phyloP scores from a whole-genome alignment of 2,797 vertebrate species.

The Characodon lateralis region DNA sequence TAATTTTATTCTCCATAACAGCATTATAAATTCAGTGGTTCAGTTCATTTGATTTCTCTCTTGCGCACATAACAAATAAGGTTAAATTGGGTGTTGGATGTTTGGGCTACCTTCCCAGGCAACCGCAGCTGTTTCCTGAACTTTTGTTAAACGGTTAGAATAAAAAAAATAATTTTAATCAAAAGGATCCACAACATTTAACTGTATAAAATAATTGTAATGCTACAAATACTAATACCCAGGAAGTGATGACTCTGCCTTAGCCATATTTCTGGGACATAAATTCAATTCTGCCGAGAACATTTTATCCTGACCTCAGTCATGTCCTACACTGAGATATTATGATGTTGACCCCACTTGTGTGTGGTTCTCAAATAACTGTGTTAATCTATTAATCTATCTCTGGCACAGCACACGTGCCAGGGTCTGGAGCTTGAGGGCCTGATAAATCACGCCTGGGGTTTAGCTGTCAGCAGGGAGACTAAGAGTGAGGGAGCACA shows the following conservation, averaged over 20 bases:
- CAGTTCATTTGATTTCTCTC: constrained; percentile 72
- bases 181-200: constrained; percentile 55
- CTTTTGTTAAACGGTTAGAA: constrained; percentile 15
- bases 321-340: constrained; percentile 28
- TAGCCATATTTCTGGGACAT: constrained; percentile 33
- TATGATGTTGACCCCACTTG: constrained; percentile 54
- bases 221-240: constrained; percentile 8
- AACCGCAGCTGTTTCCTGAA: constrained; percentile 26
- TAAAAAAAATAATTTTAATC: constrained; percentile 47
- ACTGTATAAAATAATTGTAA: constrained; percentile 16
- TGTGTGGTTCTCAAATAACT: constrained; percentile 56
- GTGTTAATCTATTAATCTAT: constrained; percentile 73
- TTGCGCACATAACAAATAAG: constrained; percentile 62
- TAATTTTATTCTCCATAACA: constrained; percentile 67
- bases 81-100: constrained; percentile 65
- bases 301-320: constrained; percentile 46
- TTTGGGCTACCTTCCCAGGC: constrained; percentile 55
- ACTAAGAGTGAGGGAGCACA: constrained; percentile 62
- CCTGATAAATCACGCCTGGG: constrained; percentile 76
- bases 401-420: constrained; percentile 54
- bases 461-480: constrained; percentile 61
- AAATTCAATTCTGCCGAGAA: constrained; percentile 35
- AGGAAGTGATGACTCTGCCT: constrained; percentile 3
- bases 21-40: constrained; percentile 74
- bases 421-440: constrained; percentile 58